phyloP scores from a whole-genome alignment of 1,140 invertebrate genomes.

The Pogonognathellus flavescens region DNA sequence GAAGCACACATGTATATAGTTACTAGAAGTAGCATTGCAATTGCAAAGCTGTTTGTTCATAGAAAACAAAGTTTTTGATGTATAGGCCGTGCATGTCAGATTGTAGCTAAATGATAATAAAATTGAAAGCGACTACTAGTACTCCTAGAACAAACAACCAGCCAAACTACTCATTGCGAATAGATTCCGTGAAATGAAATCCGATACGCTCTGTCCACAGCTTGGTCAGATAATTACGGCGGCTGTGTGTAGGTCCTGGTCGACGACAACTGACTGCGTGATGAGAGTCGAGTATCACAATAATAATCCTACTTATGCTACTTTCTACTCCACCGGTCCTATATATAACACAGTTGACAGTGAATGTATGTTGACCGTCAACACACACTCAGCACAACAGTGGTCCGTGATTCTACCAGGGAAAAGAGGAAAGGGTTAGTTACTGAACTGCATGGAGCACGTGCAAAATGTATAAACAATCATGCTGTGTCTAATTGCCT shows the following conservation, averaged over 20 bases:
- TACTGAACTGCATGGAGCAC: conserved; percentile 7
- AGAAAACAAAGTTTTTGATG: too few species aligned
- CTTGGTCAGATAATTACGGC: conserved; percentile 25
- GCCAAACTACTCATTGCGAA: too few species aligned
- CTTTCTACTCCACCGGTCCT: too few species aligned
- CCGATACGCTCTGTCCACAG: conserved; percentile 41
- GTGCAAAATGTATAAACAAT: conserved; percentile 32
- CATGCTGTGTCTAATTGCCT: conserved; percentile 33
- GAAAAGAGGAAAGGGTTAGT: conserved; percentile 26
- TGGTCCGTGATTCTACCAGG: neutral
- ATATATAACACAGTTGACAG: neutral
- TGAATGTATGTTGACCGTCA: neutral
- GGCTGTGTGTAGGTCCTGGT: too few species aligned
- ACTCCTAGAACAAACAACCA: too few species aligned
- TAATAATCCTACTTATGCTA: too few species aligned
- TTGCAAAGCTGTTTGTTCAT: too few species aligned
- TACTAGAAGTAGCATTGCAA: too few species aligned
- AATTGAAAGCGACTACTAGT: too few species aligned
- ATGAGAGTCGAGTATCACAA: neutral
- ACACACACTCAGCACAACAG: neutral
- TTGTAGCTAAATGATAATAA: too few species aligned
- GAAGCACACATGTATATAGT: too few species aligned
- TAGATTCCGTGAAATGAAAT: neutral
- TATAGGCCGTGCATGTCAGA: too few species aligned
- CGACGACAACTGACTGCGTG: neutral